Percentiles rank a stretch among this genome's conserved stretches.
Conservation (phyloP, 2,888 invertebrate species). For the Dyspetes luteomarginatus region DNA sequence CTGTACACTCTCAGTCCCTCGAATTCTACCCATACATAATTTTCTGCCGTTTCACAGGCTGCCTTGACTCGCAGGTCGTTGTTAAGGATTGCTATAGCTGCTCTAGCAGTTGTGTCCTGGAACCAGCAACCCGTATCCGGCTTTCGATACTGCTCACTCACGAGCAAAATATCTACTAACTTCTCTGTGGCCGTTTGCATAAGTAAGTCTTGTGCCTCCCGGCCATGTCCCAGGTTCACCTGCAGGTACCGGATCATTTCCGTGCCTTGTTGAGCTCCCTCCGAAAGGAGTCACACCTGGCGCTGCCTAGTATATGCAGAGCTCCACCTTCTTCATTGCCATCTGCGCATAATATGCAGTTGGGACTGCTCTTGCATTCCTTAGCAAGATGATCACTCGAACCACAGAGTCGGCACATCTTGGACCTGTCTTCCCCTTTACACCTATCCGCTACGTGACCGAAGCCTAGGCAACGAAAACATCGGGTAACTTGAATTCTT, state of each 20-base stretch:
- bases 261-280: not conserved
- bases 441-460: not conserved
- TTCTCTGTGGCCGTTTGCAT: conserved; percentile 44
- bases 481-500: conserved; percentile 6
- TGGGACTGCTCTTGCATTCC: not conserved
- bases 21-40: conserved; percentile 30
- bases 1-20: too few species aligned
- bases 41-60: not conserved
- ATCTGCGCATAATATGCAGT: conserved; percentile 14
- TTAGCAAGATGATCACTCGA: not conserved
- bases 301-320: conserved; percentile 19
- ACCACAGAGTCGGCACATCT: conserved; percentile 9
- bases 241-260: conserved; percentile 55
- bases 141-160: conserved; percentile 41
- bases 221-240: conserved; percentile 58
- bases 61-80: not conserved
- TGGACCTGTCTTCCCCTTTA: conserved; percentile 11
- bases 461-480: conserved; percentile 14
- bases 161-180: conserved; percentile 13
- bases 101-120: conserved; percentile 22
- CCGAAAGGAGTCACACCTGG: conserved; percentile 5
- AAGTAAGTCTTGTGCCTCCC: conserved; percentile 51
- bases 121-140: conserved; percentile 30
- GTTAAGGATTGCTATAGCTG: conserved; percentile 26
- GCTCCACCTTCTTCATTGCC: not conserved